A percentile compares a stretch with the other conserved stretches of the same genome.
These are phyloP conservation scores for Crocodylus rhombifer DNA, from an alignment of 2,797 vertebrate genomes.

Conservation along the genomic window DNA sequence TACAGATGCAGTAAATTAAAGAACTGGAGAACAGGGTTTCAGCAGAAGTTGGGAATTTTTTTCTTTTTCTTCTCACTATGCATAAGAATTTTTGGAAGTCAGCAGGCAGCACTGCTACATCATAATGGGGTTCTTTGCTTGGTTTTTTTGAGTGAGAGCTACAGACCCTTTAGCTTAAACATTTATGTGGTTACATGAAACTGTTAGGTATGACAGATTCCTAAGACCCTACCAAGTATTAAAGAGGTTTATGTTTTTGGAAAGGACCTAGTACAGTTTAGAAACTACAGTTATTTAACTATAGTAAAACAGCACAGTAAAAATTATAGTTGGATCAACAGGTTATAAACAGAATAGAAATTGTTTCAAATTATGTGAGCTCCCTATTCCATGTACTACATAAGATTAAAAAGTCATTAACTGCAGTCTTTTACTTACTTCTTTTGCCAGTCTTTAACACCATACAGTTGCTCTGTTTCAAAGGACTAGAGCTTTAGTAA, in stretches of 20 bases:
- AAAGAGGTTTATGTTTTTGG: background rate
- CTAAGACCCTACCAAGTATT: background rate
- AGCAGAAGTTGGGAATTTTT: background rate
- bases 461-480: background rate
- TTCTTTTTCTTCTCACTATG: background rate
- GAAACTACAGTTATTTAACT: background rate
- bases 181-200: background rate
- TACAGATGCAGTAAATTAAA: background rate
- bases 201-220: background rate
- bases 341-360: background rate
- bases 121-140: fast-evolving
- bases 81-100: fast-evolving
- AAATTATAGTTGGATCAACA: background rate
- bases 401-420: background rate
- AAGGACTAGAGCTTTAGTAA: background rate
- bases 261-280: background rate
- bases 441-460: background rate
- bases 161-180: background rate
- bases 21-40: background rate
- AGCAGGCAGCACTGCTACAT: fast-evolving
- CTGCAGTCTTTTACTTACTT: background rate
- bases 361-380: background rate
- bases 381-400: background rate
- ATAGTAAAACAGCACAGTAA: background rate
- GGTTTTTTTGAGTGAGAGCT: fast-evolving